Evolutionary conservation across 2,888 invertebrate species (phyloP).

Genomic region (Neoscelio sp.): DNA sequence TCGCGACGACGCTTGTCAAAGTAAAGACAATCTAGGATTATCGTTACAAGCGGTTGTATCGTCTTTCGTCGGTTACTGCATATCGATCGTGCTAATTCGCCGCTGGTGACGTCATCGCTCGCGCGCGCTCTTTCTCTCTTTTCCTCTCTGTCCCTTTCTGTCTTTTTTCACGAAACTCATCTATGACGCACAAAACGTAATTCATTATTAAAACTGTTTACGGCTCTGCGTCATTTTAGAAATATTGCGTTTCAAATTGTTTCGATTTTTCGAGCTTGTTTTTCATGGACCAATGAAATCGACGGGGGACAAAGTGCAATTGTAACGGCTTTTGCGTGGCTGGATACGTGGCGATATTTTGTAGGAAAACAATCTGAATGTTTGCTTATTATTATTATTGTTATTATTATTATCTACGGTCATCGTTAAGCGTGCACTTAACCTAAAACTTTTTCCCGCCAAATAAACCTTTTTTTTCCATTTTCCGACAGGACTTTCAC

Average conservation of each 20-base stretch:
- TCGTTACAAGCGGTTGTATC: conserved; percentile 54
- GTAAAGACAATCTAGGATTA: conserved; percentile 58
- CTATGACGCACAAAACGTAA: conserved; percentile 57
- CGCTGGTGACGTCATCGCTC: conserved; percentile 53
- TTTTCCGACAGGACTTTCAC: too few species aligned
- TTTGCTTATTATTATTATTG: too few species aligned
- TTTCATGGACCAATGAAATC: too few species aligned
- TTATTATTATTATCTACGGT: too few species aligned
- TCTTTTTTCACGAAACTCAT: conserved; percentile 56
- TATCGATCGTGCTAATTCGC: conserved; percentile 66
- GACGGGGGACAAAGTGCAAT: too few species aligned
- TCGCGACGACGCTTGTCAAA: conserved; percentile 43
- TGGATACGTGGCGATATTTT: too few species aligned
- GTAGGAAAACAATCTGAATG: too few species aligned
- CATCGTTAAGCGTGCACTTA: too few species aligned
- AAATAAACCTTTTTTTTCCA: too few species aligned
- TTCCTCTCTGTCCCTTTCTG: conserved; percentile 18
- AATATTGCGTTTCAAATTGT: conserved; percentile 31
- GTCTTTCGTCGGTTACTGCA: conserved; percentile 60
- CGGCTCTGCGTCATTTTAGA: conserved; percentile 31
- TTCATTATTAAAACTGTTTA: conserved; percentile 53
- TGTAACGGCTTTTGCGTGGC: too few species aligned
- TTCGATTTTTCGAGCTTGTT: conserved; percentile 23
- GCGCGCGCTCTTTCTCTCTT: conserved; percentile 31
- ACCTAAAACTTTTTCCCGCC: too few species aligned